Base-by-base conservation (phyloP, 2,797 vertebrate species). In the Smutsia temminckii region DNA sequence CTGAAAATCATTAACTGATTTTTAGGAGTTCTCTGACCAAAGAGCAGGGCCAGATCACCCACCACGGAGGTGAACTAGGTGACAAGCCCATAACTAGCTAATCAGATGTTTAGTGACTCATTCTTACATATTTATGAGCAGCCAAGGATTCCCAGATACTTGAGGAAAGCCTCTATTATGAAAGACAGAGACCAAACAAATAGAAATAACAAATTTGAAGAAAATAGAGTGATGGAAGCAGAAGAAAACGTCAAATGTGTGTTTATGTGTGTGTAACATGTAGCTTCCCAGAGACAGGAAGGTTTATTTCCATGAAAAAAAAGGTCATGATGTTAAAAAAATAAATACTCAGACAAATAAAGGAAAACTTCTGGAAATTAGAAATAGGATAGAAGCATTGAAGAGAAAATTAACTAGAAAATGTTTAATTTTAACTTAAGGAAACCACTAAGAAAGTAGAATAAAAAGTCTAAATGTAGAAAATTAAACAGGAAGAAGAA, bases 371-470 rank as follows among this genome's bases (percentile, higher is more conserved):
- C 29, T 49, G 8, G 2, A 77, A 93, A 59, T 95, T 61, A 86
- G 29, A 94, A 85, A 79, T 59, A 10, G 25, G 16, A 66, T 21
- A 75, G n/a, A 34, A 78, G 25, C 78, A 85, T 83, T 64, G 4
- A 37, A 94, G 17, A 6, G 81, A 51, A 75, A 12, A 23, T 16
- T 18, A 92, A 74, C 13, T 83, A 81, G 25, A 68, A 84, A 89
- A 64, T 42, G 21, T 69, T 40, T 6, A 55, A 88, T 72, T 78
- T 68, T 86, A 78, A 51, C 27, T 64, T 78, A 37, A 85, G 8
- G 57, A 92, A 75, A 55, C 66, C 53, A 40, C 17, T 64, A 71
- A 89, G 20, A 91, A 81, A 68, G 51, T 77, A 94, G 17, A 94
- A 72, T 90, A 53, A 57, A 93, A 92, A 2, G 8, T 59, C 32